Evolutionary conservation across 2,888 invertebrate genomes (phyloP).

Genomic region (Microplitis deprimator): DNA sequence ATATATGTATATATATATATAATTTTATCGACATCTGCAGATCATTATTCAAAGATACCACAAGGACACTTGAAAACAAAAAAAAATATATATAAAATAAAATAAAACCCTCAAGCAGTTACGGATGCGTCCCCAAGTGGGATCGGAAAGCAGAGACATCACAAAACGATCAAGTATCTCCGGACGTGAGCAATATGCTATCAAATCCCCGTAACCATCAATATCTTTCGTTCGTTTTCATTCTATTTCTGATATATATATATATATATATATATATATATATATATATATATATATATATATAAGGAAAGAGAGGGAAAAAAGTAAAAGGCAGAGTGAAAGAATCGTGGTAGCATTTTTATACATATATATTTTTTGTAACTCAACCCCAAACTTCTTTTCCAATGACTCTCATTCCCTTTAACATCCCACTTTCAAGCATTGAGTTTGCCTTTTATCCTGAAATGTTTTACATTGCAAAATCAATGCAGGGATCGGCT

Average conservation of each 20-base stretch:
- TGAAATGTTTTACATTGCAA: slow-evolving; percentile 71
- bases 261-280: no score
- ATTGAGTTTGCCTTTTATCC: slow-evolving; percentile 45
- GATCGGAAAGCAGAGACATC: slow-evolving; percentile 17
- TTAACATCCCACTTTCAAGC: slow-evolving; percentile 29
- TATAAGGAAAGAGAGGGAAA: slow-evolving; percentile 37
- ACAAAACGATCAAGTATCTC: slow-evolving; percentile 26
- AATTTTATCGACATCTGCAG: background rate
- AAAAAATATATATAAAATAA: background rate
- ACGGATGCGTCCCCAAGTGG: background rate
- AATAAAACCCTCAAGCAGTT: background rate
- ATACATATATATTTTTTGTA: slow-evolving; percentile 11
- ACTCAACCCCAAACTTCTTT: slow-evolving; percentile 9
- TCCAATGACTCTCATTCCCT: slow-evolving; percentile 26
- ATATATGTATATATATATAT: background rate
- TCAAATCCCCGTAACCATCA: slow-evolving; percentile 71
- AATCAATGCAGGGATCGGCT: slow-evolving; percentile 67
- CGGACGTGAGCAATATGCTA: slow-evolving; percentile 69
- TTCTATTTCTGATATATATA: no score
- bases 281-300: background rate
- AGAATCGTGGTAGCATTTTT: background rate
- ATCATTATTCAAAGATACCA: background rate
- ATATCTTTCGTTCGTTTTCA: slow-evolving; percentile 63
- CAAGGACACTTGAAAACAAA: background rate
- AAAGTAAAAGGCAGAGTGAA: background rate